A percentile compares a stretch with the other conserved stretches of the same genome.
These are phyloP conservation scores for Anoncus sp. DNA, from an alignment of 2,888 invertebrate genomes.

Conservation along the genomic window DNA sequence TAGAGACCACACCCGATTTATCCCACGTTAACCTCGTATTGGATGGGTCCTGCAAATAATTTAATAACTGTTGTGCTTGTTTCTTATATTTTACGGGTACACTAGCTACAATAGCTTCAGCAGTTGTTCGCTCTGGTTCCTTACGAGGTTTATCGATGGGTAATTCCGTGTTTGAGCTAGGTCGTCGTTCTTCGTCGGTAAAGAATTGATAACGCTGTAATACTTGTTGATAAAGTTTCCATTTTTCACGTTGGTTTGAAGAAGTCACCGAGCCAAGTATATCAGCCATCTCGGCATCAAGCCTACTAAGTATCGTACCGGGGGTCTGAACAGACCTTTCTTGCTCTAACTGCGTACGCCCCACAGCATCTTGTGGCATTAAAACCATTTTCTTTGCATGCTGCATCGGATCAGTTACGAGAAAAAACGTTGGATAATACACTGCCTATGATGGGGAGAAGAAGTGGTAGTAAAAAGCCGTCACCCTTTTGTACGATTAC, in stretches of 20 bases:
- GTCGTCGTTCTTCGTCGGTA: slow-evolving; percentile 11
- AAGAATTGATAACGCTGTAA: slow-evolving; percentile 49
- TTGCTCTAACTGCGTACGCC: background rate
- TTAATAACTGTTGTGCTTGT: slow-evolving; percentile 39
- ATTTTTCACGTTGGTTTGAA: slow-evolving; percentile 51
- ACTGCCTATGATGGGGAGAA: background rate
- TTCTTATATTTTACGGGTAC: slow-evolving; percentile 19
- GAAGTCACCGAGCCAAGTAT: slow-evolving; percentile 45
- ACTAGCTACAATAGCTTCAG: slow-evolving; percentile 27
- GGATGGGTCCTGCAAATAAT: background rate
- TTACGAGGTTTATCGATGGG: background rate
- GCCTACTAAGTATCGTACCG: slow-evolving; percentile 25
- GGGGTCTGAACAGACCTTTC: slow-evolving; percentile 36
- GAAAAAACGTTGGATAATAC: slow-evolving; percentile 9
- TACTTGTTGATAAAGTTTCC: slow-evolving; percentile 43
- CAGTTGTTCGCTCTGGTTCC: background rate
- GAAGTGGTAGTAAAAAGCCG: background rate
- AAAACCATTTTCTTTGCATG: slow-evolving; percentile 47
- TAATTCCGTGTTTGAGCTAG: slow-evolving; percentile 2
- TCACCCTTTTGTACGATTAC: slow-evolving; percentile 12
- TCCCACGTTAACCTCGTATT: slow-evolving; percentile 10
- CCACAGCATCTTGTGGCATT: background rate
- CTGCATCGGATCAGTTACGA: slow-evolving; percentile 22
- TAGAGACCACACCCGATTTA: background rate
- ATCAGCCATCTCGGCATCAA: slow-evolving; percentile 48